Percentiles rank a stretch among this genome's conserved stretches.
phyloP scores from a whole-genome alignment of 2,888 invertebrate species.

The Cheilosia scutellata region DNA sequence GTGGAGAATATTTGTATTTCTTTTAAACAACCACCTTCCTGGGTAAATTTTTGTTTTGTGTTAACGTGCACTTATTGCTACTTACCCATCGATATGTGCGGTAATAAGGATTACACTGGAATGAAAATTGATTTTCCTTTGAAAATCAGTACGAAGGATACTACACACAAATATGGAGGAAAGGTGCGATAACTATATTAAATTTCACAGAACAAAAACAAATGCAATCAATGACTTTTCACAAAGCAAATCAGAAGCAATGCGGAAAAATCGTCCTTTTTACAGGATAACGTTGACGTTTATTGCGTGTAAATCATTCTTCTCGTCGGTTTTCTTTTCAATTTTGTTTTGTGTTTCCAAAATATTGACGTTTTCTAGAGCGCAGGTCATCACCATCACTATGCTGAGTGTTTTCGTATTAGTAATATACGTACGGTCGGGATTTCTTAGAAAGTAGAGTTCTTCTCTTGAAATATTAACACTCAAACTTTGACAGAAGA shows the following conservation, averaged over 20 bases:
- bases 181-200: conserved; percentile 48
- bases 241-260: background rate
- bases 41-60: conserved; percentile 33
- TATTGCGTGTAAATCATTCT: conserved; percentile 41
- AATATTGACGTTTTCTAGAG: conserved; percentile 49
- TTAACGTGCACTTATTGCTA: conserved; percentile 31
- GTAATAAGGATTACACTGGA: conserved; percentile 24
- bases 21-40: conserved; percentile 24
- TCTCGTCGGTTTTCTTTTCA: conserved; percentile 26
- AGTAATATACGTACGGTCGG: conserved; percentile 4
- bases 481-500: conserved; percentile 68
- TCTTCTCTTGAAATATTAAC: conserved; percentile 37
- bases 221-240: conserved; percentile 6
- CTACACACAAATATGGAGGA: conserved; percentile 37
- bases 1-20: background rate
- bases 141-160: conserved; percentile 57
- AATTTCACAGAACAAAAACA: background rate
- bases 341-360: conserved; percentile 27
- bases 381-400: conserved; percentile 54
- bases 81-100: conserved; percentile 8
- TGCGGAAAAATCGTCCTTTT: conserved; percentile 33
- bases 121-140: conserved; percentile 2
- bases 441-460: conserved; percentile 48
- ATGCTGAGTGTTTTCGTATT: conserved; percentile 40
- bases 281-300: conserved; percentile 56